Base-by-base conservation (phyloP, 2,113 vertebrate genomes). In the Apodemus speciosus region DNA sequence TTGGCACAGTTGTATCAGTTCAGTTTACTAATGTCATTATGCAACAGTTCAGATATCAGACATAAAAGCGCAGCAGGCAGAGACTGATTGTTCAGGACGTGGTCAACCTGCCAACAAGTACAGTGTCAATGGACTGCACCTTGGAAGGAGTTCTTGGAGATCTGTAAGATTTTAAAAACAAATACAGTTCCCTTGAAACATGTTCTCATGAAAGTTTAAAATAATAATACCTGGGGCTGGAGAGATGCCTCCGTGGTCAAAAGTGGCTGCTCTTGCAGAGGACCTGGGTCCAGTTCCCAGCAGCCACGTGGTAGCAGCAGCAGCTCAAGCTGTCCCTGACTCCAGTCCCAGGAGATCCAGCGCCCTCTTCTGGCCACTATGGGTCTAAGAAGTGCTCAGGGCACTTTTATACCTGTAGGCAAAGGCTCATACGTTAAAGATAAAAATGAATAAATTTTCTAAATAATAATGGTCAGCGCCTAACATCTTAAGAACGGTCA, bases 1-100 rank as follows among this genome's bases (percentile, higher is more conserved):
- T 95, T 96, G 93, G 85, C 89, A 2, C 71, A 30, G 69, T 89
- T 80, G 7, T 58, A 60, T 76, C 69, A 35, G 73, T 84, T 97
- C 83, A n/a, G 25, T 56, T 96, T 93, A 71, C 92, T 95, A 91
- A 93, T 95, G 77, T 89, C 84, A 68, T 88, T 92, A 89, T 75
- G n/a, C 53, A 75, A 60, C 40, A 88, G 91, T 93, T 94, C 88
- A 90, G 93, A 90, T 92, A 88, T 64, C 81, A 93, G 83, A 88
- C 94, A 93, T 90, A 68, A 96, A 92, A 95, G 85, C 73, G 72
- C 66, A 79, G 89, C 68, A 56, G 60, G 69, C 92, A 86, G 72
- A 92, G 90, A 66, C 2, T 71, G 64, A 76, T 79, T 53, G 69
- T 86, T 89, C 27, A 60, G n/a, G 83, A 90, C 90, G 6, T 15